Conservation (phyloP, 2,113 vertebrate genomes). For the Hipposideros armiger region DNA sequence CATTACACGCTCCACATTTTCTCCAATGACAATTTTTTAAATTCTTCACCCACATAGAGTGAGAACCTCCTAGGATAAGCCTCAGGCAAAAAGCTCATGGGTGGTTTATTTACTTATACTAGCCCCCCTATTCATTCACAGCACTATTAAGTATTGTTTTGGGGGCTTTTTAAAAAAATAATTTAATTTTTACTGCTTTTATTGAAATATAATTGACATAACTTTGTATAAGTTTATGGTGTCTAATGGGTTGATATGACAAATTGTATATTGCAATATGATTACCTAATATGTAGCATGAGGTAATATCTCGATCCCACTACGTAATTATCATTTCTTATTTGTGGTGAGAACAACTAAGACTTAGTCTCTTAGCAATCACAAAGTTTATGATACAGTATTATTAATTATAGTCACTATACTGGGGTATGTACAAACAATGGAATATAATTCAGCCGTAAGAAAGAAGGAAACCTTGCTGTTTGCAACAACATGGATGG, state of each 20-base stretch:
- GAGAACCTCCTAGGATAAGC: background rate
- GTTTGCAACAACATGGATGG: background rate
- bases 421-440: background rate
- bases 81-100: background rate
- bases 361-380: background rate
- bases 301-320: background rate
- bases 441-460: background rate
- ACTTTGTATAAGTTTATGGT: background rate
- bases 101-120: background rate
- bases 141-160: background rate
- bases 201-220: background rate
- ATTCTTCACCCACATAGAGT: background rate
- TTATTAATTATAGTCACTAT: background rate
- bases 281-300: background rate
- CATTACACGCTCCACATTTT: background rate
- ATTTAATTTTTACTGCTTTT: background rate
- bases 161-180: background rate
- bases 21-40: background rate
- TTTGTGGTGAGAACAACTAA: background rate
- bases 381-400: background rate
- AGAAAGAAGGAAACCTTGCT: conserved; percentile 21
- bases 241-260: background rate
- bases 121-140: background rate
- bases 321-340: background rate
- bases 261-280: background rate